phyloP scores from a whole-genome alignment of 2,113 vertebrate species.

The Xiphias gladius region DNA sequence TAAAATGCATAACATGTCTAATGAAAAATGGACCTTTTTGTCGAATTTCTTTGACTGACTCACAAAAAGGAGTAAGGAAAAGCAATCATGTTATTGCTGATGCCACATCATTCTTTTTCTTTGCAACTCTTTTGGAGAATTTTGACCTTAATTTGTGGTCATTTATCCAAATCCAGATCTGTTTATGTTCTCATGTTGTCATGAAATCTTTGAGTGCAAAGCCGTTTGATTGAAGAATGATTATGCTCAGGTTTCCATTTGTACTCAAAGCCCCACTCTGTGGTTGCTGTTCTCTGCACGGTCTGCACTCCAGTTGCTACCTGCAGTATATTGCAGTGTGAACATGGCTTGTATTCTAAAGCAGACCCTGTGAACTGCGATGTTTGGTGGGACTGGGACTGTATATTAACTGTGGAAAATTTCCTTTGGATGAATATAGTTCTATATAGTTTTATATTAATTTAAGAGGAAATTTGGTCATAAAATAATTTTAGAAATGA shows the following conservation, averaged over 20 bases:
- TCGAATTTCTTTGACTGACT: background rate
- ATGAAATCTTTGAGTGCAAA: background rate
- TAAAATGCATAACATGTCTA: background rate
- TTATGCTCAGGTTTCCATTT: background rate
- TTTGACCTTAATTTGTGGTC: background rate
- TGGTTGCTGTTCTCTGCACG: background rate
- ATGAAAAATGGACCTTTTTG: background rate
- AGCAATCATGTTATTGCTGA: background rate
- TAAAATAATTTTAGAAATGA: background rate
- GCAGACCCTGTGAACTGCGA: background rate
- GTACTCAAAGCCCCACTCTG: background rate
- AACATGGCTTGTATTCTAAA: background rate
- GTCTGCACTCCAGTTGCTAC: background rate
- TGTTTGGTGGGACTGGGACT: background rate
- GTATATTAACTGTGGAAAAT: background rate
- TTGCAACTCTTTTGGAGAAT: background rate
- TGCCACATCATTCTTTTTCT: background rate
- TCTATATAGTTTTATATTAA: background rate
- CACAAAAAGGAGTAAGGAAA: background rate
- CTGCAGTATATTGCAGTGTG: background rate
- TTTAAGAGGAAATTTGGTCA: background rate
- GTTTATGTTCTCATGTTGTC: slow-evolving; percentile 18
- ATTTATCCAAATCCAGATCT: background rate
- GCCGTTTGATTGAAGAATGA: background rate
- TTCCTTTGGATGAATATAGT: background rate